phyloP scores from a whole-genome alignment of 2,797 vertebrate species.

The Phrynocephalus vlangalii region DNA sequence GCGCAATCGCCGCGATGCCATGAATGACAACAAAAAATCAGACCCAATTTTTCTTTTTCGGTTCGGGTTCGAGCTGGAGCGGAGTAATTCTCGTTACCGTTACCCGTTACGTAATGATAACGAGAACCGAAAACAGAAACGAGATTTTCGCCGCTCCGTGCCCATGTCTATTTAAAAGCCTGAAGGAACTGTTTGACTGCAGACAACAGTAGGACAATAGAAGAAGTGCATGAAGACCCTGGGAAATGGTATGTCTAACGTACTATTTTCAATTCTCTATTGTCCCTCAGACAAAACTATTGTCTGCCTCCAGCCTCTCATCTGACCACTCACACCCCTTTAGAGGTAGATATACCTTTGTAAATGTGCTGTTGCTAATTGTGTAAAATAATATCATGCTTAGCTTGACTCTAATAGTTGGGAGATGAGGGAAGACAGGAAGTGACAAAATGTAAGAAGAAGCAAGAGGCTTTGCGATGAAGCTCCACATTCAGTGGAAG shows the following conservation, averaged over 20 bases:
- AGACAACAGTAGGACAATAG: background rate
- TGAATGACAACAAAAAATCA: no score
- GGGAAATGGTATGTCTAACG: background rate
- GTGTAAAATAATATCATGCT: background rate
- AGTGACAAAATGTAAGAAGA: background rate
- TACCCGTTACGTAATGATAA: no score
- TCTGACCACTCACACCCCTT: background rate
- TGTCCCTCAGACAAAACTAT: constrained; percentile 4
- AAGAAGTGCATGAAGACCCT: background rate
- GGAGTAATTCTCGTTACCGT: no score
- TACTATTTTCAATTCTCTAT: constrained; percentile 2
- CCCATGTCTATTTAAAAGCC: background rate
- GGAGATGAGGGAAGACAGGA: background rate
- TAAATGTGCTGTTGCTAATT: background rate
- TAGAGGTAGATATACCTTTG: background rate
- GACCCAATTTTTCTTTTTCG: no score
- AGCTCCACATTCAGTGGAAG: no score
- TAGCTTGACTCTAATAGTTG: background rate
- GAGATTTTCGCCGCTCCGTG: no score
- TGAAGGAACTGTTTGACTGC: constrained; percentile 13
- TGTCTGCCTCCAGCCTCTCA: background rate
- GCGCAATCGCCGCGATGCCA: no score
- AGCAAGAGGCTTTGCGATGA: background rate
- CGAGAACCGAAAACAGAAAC: no score
- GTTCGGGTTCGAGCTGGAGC: no score